Evolutionary conservation across 92 coral and sea anemone genomes (phyloP).

Genomic region (Palythoa grandis): DNA sequence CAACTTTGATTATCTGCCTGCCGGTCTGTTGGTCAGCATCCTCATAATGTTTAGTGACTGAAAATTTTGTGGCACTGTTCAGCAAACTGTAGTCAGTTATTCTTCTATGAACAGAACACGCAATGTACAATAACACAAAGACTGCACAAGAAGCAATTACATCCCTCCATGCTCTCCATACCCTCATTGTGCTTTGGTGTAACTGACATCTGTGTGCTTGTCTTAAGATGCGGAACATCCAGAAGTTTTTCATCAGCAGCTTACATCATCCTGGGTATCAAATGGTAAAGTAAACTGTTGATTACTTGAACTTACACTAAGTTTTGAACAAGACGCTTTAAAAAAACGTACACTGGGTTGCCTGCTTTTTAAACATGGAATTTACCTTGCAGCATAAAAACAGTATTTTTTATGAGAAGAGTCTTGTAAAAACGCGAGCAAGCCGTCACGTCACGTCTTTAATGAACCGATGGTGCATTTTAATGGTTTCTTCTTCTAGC

Average conservation of each 20-base stretch:
- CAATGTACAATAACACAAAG: background rate
- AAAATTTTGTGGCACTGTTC: background rate
- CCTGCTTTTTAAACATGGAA: too few relatives aligned
- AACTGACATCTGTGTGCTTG: too few relatives aligned
- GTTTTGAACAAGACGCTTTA: too few relatives aligned
- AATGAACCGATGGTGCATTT: too few relatives aligned
- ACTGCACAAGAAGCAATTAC: background rate
- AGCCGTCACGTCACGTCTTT: too few relatives aligned
- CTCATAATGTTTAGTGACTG: background rate
- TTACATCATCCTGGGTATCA: background rate
- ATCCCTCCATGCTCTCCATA: background rate
- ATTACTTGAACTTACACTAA: background rate
- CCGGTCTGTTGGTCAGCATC: background rate
- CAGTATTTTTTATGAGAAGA: too few relatives aligned
- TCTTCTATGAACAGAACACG: constrained; percentile 16
- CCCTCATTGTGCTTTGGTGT: background rate
- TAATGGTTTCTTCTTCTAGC: too few relatives aligned
- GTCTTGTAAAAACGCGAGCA: too few relatives aligned
- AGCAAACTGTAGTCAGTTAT: background rate
- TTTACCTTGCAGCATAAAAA: too few relatives aligned
- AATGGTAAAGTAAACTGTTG: too few relatives aligned
- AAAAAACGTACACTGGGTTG: too few relatives aligned
- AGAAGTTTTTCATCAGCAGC: background rate
- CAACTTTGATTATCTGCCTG: constrained; percentile 39
- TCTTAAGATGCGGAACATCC: background rate